Evolutionary conservation across 2,797 vertebrate species (phyloP), one percentile per base, ranked within the genome.

Genomic region (Propithecus deckenii): DNA sequence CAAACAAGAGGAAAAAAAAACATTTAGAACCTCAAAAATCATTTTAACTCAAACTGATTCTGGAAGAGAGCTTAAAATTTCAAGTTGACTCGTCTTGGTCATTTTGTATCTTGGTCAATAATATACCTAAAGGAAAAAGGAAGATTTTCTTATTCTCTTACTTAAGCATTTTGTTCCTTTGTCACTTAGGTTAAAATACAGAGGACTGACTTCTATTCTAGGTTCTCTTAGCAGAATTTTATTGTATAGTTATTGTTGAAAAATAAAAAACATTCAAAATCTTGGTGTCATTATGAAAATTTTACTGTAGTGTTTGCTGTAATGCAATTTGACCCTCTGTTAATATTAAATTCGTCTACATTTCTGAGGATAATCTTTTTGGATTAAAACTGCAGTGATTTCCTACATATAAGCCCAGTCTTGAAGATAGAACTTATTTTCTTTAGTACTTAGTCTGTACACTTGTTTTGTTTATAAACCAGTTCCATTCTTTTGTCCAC

Each of bases 361-460:
- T 67, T 63, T 90, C 57, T 78, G 59, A 94, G 22, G 9, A n/a
- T 65, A 81, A 50, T 81, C 63, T 75, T 86, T 83, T 96, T 32
- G 41, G 63, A 50, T 89, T 72, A 89, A 63, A 57, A 25, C 2
- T 7, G 32, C 23, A 96, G 12, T 84, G n/a, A 87, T 88, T 95
- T 91, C 57, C 50, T 25, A 85, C 72, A 52, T 52, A 32, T 55
- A 75, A 88, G 20, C 55, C 57, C 46, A 78, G 25, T 30, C 92
- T 94, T 89, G 22, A 74, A 91, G 46, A 89, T 46, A 91, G 81
- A 86, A 85, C 94, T 96, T 38, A 84, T 97, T 92, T 86, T 86
- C 48, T 74, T 96, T 84, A 78, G 72, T 41, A 57, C 32, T 93
- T 83, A 78, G 30, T 22, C 75, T 85, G 22, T 35, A 41, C 1